Evolutionary conservation across 2,797 vertebrate genomes (phyloP).

Genomic region (Linurgus olivaceus): DNA sequence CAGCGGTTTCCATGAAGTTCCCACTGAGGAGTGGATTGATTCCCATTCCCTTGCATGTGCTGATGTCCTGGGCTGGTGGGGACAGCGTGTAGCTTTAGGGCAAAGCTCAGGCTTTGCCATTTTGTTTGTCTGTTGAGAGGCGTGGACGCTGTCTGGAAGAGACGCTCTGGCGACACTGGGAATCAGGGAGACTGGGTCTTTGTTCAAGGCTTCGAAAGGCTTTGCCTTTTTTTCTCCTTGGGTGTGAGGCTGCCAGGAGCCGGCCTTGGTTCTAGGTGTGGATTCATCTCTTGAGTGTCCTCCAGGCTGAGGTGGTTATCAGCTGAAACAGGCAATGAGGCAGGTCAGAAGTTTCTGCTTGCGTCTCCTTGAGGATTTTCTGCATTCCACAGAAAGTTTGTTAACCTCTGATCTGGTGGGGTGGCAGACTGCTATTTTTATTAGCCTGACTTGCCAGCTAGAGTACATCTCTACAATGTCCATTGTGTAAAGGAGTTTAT

Average conservation of each 20-base stretch:
- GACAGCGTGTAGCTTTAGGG: background rate
- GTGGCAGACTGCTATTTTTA: background rate
- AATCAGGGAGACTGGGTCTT: background rate
- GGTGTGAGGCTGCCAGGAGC: background rate
- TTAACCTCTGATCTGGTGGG: background rate
- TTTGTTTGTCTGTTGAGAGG: background rate
- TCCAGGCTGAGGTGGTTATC: constrained; percentile 46
- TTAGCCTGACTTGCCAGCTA: background rate
- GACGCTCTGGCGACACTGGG: fast-evolving
- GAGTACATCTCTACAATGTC: background rate
- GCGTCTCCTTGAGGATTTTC: background rate
- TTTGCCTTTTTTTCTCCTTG: background rate
- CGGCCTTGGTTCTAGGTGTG: constrained; percentile 22
- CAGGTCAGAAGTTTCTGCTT: background rate
- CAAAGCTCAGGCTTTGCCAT: background rate
- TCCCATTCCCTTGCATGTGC: background rate
- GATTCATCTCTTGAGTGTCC: background rate
- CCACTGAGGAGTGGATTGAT: fast-evolving
- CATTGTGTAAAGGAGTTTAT: background rate
- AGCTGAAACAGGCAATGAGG: constrained; percentile 37
- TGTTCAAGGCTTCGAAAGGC: constrained; percentile 28
- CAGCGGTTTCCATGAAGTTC: fast-evolving
- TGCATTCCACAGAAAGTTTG: background rate
- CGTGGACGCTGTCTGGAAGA: fast-evolving
- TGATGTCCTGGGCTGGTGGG: background rate